Conservation (phyloP, 2,888 invertebrate species). For the Dryobotodes eremita region DNA sequence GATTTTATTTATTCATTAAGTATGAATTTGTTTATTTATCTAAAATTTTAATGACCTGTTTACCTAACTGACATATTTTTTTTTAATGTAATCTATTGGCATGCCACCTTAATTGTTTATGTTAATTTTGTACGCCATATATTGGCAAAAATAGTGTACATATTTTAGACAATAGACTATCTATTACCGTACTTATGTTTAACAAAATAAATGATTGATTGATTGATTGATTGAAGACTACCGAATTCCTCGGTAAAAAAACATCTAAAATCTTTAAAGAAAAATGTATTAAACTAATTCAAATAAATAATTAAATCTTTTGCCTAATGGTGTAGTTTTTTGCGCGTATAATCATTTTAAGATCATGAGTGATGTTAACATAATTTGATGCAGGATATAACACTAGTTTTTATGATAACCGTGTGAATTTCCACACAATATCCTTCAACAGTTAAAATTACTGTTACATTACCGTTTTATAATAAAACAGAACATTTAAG, state of each 20-base stretch:
- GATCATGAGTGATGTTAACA: not conserved
- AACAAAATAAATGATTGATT: too few relatives aligned
- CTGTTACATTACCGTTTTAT: conserved; percentile 17
- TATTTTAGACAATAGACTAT: too few relatives aligned
- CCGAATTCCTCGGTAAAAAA: not conserved
- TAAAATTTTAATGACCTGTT: too few relatives aligned
- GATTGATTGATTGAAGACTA: too few relatives aligned
- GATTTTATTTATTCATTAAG: too few relatives aligned
- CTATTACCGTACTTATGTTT: too few relatives aligned
- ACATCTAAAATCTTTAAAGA: not conserved
- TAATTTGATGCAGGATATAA: conserved; percentile 18
- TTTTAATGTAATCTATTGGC: too few relatives aligned
- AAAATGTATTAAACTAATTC: not conserved
- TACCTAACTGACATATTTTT: too few relatives aligned
- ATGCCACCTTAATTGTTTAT: too few relatives aligned
- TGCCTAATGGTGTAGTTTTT: conserved; percentile 3
- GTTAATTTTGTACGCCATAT: too few relatives aligned
- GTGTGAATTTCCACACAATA: conserved; percentile 38
- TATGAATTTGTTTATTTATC: too few relatives aligned
- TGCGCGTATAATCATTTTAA: not conserved
- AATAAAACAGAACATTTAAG: not conserved
- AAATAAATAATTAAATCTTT: not conserved
- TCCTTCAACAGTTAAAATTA: conserved; percentile 25
- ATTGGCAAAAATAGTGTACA: too few relatives aligned
- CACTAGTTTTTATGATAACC: conserved; percentile 25